A percentile compares a stretch with the other conserved stretches of the same genome.
Evolutionary conservation across 2,113 vertebrate species (phyloP).

Genomic region (Baryphthengus martii): DNA sequence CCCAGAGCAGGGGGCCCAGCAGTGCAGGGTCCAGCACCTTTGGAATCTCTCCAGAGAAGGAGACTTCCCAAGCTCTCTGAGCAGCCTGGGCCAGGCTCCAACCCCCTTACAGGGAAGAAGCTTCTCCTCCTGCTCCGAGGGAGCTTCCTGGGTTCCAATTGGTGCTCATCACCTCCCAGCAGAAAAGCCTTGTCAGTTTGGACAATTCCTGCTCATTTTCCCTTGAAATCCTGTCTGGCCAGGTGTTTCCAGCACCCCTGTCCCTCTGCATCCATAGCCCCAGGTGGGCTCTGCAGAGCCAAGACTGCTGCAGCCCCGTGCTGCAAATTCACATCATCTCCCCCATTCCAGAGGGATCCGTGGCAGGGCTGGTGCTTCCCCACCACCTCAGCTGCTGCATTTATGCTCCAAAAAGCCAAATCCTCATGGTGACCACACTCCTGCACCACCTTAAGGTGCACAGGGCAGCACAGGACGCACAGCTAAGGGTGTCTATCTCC

Average conservation of each 20-base stretch:
- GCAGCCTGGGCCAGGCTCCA: neutral
- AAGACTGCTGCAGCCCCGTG: neutral
- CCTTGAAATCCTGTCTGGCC: neutral
- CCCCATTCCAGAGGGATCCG: neutral
- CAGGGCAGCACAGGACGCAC: neutral
- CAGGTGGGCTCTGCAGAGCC: neutral
- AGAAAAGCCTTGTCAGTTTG: neutral
- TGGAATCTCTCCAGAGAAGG: neutral
- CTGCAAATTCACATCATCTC: neutral
- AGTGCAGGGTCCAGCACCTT: neutral
- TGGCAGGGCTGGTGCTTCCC: accelerated
- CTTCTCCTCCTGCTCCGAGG: neutral
- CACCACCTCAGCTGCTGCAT: accelerated
- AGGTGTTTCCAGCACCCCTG: neutral
- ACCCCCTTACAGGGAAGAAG: neutral
- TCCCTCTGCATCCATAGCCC: neutral
- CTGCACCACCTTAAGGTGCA: neutral
- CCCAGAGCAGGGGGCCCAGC: neutral
- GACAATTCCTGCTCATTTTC: neutral
- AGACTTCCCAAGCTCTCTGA: neutral
- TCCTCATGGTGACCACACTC: accelerated
- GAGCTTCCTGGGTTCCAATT: neutral
- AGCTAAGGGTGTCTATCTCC: neutral
- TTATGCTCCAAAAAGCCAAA: neutral
- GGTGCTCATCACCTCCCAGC: neutral